Evolutionary conservation across 2,797 vertebrate species (phyloP).

Genomic region (Loris lydekkerianus): DNA sequence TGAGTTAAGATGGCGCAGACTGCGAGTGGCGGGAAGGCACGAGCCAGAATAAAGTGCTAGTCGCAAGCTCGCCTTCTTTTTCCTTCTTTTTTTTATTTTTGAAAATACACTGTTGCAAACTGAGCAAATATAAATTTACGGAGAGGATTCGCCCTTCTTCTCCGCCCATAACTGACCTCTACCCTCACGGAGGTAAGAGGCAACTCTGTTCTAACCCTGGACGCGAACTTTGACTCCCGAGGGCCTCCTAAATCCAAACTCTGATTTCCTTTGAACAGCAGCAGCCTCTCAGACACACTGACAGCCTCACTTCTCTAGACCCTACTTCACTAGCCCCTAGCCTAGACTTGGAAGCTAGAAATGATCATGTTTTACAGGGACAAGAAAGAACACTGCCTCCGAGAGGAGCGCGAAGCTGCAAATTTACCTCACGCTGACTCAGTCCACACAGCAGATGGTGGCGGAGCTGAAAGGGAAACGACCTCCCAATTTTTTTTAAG

Average conservation of each 20-base stretch:
- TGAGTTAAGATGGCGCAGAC: slow-evolving; percentile 59
- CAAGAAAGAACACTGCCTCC: slow-evolving; percentile 63
- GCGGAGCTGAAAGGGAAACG: slow-evolving; percentile 75
- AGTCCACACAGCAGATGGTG: slow-evolving; percentile 82
- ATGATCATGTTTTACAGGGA: background rate
- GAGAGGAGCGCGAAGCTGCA: slow-evolving; percentile 71
- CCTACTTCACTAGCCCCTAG: too few species aligned
- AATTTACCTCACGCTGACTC: slow-evolving; percentile 81
- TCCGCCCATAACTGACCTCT: background rate
- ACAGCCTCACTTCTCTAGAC: background rate
- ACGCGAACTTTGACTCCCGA: background rate
- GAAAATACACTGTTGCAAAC: background rate
- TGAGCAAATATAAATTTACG: background rate
- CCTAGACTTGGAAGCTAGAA: slow-evolving; percentile 55
- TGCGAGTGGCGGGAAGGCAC: background rate
- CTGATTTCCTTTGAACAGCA: background rate
- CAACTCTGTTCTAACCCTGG: background rate
- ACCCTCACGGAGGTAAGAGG: background rate
- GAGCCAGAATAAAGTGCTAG: background rate
- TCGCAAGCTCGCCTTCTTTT: background rate
- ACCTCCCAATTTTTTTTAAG: slow-evolving; percentile 68
- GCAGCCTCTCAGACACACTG: background rate
- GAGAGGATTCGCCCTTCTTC: background rate
- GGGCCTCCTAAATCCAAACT: background rate
- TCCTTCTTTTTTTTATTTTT: background rate